A percentile compares a stretch with the other conserved stretches of the same genome.
Conservation (phyloP, 2,113 vertebrate species). For the Colinus virginianus region DNA sequence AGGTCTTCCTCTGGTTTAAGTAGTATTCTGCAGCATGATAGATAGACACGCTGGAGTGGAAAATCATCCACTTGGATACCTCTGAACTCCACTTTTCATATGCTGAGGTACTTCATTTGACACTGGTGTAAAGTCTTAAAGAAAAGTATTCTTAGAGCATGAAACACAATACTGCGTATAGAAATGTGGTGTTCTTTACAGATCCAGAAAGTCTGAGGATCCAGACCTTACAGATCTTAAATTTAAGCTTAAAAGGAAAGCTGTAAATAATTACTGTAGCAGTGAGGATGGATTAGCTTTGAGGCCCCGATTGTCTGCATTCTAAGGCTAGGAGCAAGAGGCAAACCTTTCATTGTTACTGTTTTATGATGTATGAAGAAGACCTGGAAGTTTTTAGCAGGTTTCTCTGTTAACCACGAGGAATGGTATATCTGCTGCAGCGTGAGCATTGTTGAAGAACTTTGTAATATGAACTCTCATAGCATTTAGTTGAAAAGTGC, state of each 20-base stretch:
- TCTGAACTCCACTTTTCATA: not conserved
- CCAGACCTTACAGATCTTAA: not conserved
- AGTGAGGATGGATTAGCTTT: not conserved
- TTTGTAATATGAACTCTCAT: not conserved
- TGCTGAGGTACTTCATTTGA: not conserved
- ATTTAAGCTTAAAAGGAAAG: not conserved
- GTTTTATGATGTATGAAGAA: not conserved
- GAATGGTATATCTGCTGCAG: not conserved
- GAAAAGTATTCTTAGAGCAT: not conserved
- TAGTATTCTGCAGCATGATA: not conserved
- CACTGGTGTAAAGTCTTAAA: not conserved
- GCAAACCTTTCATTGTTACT: not conserved
- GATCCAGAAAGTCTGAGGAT: not conserved
- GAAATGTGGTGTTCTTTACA: not conserved
- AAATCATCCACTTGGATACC: not conserved
- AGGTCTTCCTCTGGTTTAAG: not conserved
- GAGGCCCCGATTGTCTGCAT: not conserved
- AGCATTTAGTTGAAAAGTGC: not conserved
- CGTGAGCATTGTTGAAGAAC: not conserved
- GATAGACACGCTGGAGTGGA: not conserved
- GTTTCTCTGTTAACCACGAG: not conserved
- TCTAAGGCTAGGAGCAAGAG: not conserved
- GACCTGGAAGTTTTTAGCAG: not conserved
- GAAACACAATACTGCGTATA: not conserved
- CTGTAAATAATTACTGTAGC: not conserved